These are phyloP conservation scores for Dinoponera quadriceps DNA, from an alignment of 1,140 invertebrate species.

Conservation along the genomic window DNA sequence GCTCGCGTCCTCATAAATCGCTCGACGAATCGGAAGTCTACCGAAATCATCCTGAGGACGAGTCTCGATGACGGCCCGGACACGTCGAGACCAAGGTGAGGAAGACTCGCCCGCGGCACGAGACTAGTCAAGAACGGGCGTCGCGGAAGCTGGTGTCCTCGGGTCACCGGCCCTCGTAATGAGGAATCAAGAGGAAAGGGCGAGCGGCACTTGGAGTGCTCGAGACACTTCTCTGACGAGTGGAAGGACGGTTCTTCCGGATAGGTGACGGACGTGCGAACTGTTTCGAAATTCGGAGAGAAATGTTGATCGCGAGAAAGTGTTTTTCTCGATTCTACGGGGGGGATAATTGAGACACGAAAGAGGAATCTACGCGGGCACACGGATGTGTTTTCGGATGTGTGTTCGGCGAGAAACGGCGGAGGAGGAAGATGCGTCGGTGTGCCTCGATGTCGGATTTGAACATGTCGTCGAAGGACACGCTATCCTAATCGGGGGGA, in stretches of 20 bases:
- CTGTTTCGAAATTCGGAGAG: slow-evolving; percentile 8
- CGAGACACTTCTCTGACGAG: slow-evolving; percentile 19
- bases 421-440: background rate
- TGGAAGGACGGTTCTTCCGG: slow-evolving; percentile 10
- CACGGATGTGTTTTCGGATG: too few species aligned
- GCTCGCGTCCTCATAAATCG: slow-evolving; percentile 90
- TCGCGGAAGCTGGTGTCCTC: background rate
- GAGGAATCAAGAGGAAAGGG: too few species aligned
- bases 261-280: slow-evolving; percentile 29
- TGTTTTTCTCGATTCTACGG: background rate
- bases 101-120: background rate
- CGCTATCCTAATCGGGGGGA: background rate
- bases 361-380: background rate
- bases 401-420: background rate
- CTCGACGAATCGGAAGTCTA: background rate
- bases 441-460: background rate
- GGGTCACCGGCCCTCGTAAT: background rate
- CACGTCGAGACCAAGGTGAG: background rate
- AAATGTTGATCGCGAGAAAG: background rate
- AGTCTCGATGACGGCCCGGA: background rate
- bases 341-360: background rate
- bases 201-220: background rate
- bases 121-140: background rate
- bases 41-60: background rate
- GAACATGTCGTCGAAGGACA: slow-evolving; percentile 4